These are phyloP conservation scores for Hyaena hyaena DNA, from an alignment of 2,113 vertebrate species.

Conservation along the genomic window DNA sequence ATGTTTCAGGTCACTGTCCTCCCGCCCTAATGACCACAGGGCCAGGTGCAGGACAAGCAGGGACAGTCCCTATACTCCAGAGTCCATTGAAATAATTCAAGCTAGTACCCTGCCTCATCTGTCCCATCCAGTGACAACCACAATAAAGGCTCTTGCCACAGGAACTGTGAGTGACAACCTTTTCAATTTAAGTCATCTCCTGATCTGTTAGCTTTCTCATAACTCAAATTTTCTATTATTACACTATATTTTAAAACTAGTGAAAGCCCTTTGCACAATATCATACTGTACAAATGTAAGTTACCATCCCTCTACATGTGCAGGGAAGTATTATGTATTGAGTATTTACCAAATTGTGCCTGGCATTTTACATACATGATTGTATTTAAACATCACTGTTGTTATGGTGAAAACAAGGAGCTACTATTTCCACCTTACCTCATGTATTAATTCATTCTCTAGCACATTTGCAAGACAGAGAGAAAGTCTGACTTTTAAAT, in stretches of 20 bases:
- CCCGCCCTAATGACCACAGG: neutral
- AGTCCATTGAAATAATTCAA: neutral
- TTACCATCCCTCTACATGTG: neutral
- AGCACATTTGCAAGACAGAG: neutral
- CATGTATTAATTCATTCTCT: neutral
- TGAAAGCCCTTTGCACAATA: neutral
- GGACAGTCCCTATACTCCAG: neutral
- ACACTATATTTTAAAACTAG: neutral
- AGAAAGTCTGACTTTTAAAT: constrained; percentile 17
- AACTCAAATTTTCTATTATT: neutral
- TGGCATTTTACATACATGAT: neutral
- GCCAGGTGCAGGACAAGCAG: neutral
- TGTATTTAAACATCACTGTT: neutral
- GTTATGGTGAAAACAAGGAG: neutral
- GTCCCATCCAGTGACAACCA: neutral
- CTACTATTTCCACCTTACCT: neutral
- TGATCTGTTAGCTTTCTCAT: neutral
- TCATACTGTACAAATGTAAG: neutral
- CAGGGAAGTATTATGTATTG: neutral
- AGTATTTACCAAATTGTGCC: neutral
- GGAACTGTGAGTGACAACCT: neutral
- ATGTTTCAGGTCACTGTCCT: neutral
- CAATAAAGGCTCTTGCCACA: neutral
- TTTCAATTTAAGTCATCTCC: neutral
- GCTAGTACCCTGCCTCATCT: neutral